Evolutionary conservation across 2,888 invertebrate genomes (phyloP), one percentile per base, ranked within the genome.

Genomic region (Boloria euphrosyne): DNA sequence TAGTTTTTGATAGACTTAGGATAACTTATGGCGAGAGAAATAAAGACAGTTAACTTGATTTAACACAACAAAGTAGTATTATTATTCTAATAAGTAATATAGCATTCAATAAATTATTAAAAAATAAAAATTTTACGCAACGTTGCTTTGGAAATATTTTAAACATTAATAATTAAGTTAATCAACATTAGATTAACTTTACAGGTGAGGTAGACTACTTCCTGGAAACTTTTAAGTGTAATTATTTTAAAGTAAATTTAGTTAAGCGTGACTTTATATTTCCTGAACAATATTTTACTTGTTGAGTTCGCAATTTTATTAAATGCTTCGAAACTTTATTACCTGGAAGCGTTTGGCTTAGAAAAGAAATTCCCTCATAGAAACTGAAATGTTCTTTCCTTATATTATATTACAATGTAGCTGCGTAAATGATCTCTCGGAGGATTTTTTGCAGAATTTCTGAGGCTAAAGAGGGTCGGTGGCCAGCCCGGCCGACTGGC

Each of bases 381-480:
- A 14, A 27, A 18, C 18, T n/a, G 22, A 38, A 47, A 50, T 47
- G 17, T 16, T 49, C 49, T 50, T 49, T 49, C 55, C 16, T 49
- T 59, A 52, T 64, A 57, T 57, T 50, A 64, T 57, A 38, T 63
- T 54, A 47, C 46, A 49, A 53, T 47, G 52, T 58, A 58, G 61
- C 54, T 50, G 67, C 59, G 52, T 62, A 67, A 70, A 67, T 62
- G 62, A 67, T 55, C 51, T 58, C 52, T 22, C 53, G 61, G 52
- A 61, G 64, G 86, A 86, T 88, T 87, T 86, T 86, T 87, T 86
- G 85, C 78, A 81, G 81, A 80, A 80, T 84, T 81, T 83, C 83
- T 77, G 80, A 79, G 77, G 74, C 81, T 90, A 86, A 90, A 84
- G 83, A 90, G 90, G 91, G 90, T 89, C 85, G 81, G 77, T 85